Evolutionary conservation across 2,888 invertebrate genomes (phyloP).

Genomic region (Pseudolycoriella hygida): DNA sequence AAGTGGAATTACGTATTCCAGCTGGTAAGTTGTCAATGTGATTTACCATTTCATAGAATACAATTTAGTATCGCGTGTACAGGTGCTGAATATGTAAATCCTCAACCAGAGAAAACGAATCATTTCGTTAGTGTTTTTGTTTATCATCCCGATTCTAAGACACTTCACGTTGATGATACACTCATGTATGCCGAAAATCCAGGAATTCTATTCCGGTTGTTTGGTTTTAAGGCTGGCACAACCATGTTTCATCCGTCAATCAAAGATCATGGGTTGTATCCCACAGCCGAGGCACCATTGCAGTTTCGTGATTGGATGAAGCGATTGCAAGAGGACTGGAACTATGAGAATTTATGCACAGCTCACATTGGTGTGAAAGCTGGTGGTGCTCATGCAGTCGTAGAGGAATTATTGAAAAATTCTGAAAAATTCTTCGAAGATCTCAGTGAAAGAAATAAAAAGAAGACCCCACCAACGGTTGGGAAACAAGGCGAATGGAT

Average conservation of each 20-base stretch:
- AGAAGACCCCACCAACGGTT: background rate
- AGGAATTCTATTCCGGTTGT: background rate
- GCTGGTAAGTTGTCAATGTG: background rate
- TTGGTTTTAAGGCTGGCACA: background rate
- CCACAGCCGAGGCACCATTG: background rate
- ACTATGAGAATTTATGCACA: background rate
- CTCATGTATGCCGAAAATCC: background rate
- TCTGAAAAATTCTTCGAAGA: background rate
- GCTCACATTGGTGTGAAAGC: background rate
- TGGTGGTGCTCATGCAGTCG: background rate
- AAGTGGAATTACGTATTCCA: background rate
- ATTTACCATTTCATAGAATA: background rate
- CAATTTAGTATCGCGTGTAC: no score
- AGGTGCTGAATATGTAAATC: background rate
- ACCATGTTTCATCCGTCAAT: background rate
- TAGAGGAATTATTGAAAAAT: background rate
- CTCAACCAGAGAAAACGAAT: background rate
- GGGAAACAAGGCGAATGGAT: no score
- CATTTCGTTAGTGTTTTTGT: background rate
- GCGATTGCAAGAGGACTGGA: background rate
- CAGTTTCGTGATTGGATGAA: background rate
- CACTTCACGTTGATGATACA: background rate
- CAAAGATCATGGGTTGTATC: background rate
- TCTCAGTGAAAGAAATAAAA: background rate
- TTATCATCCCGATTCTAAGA: background rate